These are phyloP conservation scores for Sinocyclocheilus rhinocerous DNA, from an alignment of 2,113 vertebrate genomes.

Conservation along the genomic window DNA sequence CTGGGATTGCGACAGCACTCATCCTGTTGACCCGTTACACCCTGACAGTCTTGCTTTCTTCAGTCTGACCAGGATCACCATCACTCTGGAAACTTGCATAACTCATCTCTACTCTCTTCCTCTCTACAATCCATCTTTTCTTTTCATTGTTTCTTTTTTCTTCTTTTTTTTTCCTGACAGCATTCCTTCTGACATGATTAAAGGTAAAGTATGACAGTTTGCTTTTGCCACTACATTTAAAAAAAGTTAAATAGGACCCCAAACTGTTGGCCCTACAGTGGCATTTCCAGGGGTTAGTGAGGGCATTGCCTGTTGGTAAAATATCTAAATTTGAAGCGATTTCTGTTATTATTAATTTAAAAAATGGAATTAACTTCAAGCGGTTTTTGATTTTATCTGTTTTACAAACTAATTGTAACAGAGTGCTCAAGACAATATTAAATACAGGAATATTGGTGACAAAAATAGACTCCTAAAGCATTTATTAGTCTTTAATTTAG, in stretches of 20 bases:
- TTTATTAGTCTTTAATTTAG: background rate
- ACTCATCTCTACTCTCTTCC: constrained; percentile 6
- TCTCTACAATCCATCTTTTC: background rate
- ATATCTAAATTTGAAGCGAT: background rate
- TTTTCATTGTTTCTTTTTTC: too few species aligned
- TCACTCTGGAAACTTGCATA: background rate
- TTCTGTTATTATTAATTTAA: background rate
- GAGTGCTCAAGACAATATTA: background rate
- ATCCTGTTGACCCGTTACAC: constrained; percentile 54
- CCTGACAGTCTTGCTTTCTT: constrained; percentile 40
- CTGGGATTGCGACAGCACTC: constrained; percentile 66
- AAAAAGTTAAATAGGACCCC: background rate
- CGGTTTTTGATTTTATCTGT: background rate
- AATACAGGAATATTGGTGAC: background rate
- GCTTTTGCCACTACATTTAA: background rate
- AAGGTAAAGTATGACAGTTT: constrained; percentile 26
- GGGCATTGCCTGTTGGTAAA: background rate
- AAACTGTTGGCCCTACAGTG: background rate
- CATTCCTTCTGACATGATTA: background rate
- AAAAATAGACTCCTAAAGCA: background rate
- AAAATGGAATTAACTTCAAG: background rate
- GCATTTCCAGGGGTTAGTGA: background rate
- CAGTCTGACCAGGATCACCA: constrained; percentile 21
- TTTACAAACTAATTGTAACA: background rate
- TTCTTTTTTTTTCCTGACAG: background rate